phyloP scores from a whole-genome alignment of 2,797 vertebrate genomes.

The Nyctalus aviator region DNA sequence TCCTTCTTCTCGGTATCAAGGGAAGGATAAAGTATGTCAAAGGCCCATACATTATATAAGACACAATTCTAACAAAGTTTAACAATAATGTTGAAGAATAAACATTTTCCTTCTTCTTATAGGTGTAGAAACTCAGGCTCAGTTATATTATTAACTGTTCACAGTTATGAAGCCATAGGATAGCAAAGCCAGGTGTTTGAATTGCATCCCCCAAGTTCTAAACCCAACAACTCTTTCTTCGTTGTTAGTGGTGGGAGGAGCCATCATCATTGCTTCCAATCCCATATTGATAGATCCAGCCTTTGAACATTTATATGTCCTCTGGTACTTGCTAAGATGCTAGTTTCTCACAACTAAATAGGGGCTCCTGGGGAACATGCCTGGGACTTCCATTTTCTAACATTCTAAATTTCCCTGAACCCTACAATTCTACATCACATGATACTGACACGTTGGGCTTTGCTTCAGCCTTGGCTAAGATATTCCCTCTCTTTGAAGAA shows the following conservation, averaged over 20 bases:
- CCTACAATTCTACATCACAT: background rate
- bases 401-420: background rate
- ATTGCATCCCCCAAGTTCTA: background rate
- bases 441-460: background rate
- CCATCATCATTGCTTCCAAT: background rate
- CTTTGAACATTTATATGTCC: background rate
- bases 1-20: background rate
- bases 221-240: background rate
- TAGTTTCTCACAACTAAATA: background rate
- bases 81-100: background rate
- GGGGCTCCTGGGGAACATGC: background rate
- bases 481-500: background rate
- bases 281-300: background rate
- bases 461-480: background rate
- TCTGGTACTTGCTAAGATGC: background rate
- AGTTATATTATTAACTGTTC: background rate
- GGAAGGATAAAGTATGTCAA: background rate
- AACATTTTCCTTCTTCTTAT: background rate
- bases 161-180: background rate
- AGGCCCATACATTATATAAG: background rate
- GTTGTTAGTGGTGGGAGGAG: background rate
- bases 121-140: background rate
- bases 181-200: background rate
- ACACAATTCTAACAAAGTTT: background rate
- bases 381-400: background rate